These are phyloP conservation scores for Athene cunicularia DNA, from an alignment of 2,113 vertebrate genomes.

Conservation along the genomic window DNA sequence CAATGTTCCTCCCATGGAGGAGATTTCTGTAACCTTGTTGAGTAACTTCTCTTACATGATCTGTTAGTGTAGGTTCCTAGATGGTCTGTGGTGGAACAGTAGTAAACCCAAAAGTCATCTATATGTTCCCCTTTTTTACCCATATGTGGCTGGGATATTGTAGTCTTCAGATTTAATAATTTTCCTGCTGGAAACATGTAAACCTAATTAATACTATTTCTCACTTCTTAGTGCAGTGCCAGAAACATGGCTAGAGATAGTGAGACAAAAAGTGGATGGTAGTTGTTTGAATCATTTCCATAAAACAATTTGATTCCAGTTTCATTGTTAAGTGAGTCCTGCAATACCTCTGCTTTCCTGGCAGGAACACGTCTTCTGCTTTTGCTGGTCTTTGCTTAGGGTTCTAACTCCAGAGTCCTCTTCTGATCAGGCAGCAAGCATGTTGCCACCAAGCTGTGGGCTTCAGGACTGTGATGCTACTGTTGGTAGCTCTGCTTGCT, in stretches of 20 bases:
- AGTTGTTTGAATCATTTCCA: neutral
- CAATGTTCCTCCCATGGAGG: neutral
- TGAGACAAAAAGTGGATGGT: neutral
- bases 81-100: neutral
- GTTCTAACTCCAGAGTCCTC: neutral
- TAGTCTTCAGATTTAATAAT: neutral
- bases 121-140: neutral
- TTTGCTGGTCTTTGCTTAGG: neutral
- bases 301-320: neutral
- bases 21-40: neutral
- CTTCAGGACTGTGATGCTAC: neutral
- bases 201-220: neutral
- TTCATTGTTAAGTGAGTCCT: neutral
- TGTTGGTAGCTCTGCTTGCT: neutral
- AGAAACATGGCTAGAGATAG: neutral
- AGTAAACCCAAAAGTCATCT: neutral
- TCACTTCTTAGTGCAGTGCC: neutral
- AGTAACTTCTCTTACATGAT: neutral
- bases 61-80: neutral
- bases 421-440: neutral
- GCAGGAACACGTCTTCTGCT: neutral
- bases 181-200: neutral
- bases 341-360: neutral
- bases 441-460: neutral
- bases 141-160: neutral